Evolutionary conservation across 2,888 invertebrate genomes (phyloP).

Genomic region (Eledone cirrhosa): DNA sequence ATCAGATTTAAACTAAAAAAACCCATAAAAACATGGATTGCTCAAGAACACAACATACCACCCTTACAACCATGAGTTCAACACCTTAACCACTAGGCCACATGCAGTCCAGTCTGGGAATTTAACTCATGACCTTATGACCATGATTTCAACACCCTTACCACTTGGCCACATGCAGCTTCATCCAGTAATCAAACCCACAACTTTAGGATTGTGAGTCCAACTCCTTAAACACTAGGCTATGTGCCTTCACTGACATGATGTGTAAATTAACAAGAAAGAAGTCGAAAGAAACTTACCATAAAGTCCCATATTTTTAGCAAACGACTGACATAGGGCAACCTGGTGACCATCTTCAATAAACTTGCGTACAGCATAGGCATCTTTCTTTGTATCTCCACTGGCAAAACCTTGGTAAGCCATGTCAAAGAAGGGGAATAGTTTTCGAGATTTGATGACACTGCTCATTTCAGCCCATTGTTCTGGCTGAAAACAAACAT

Average conservation of each 20-base stretch:
- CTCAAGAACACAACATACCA: too few relatives aligned
- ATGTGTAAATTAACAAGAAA: not conserved
- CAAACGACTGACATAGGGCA: conserved; percentile 90
- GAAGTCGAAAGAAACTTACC: conserved; percentile 67
- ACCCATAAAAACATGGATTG: too few relatives aligned
- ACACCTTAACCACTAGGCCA: too few relatives aligned
- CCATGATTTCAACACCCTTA: too few relatives aligned
- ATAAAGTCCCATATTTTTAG: conserved; percentile 95
- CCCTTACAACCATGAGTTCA: too few relatives aligned
- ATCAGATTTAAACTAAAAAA: too few relatives aligned
- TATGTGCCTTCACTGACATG: not conserved
- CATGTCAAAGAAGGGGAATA: conserved; percentile 97
- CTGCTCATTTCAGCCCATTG: conserved; percentile 90
- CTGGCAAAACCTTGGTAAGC: conserved; percentile 82
- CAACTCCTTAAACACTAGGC: not conserved
- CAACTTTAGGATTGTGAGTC: not conserved
- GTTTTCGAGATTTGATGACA: conserved; percentile 76
- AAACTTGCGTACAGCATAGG: conserved; percentile 87
- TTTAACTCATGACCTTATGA: too few relatives aligned
- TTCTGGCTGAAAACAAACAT: conserved; percentile 69
- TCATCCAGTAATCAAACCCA: too few relatives aligned
- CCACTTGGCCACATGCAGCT: too few relatives aligned
- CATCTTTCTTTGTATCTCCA: conserved; percentile 86
- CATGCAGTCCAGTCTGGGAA: too few relatives aligned
- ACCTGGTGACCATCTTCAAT: conserved; percentile 87